Evolutionary conservation across 2,797 vertebrate genomes (phyloP).

Genomic region (Gadopsis bispinosus): DNA sequence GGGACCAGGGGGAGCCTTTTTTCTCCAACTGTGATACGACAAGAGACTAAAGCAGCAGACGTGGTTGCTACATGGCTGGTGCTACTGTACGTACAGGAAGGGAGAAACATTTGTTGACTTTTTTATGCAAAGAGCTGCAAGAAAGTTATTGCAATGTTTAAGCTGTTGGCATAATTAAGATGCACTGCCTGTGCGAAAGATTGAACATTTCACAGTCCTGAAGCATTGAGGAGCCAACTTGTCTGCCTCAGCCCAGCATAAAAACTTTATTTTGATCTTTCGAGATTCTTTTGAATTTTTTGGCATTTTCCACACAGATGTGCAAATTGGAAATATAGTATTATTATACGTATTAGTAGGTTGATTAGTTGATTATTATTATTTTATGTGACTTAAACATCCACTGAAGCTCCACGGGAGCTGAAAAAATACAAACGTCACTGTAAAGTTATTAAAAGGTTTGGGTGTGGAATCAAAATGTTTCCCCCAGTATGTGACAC

Average conservation of each 20-base stretch:
- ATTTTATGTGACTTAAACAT: too few relatives aligned
- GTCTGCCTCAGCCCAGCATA: too few relatives aligned
- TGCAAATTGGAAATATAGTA: too few relatives aligned
- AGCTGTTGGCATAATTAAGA: background rate
- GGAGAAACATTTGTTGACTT: background rate
- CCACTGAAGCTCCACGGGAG: too few relatives aligned
- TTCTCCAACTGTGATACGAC: constrained; percentile 57
- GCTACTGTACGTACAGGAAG: background rate
- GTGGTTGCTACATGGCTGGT: background rate
- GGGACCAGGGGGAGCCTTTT: constrained; percentile 59
- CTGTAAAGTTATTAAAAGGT: constrained; percentile 30
- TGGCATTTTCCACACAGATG: too few relatives aligned
- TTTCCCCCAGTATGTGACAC: constrained; percentile 10
- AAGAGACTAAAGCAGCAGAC: constrained; percentile 49
- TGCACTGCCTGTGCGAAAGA: background rate
- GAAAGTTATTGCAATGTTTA: constrained; percentile 7
- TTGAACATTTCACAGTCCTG: background rate
- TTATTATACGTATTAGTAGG: too few relatives aligned
- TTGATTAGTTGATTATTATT: too few relatives aligned
- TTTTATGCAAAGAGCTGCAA: background rate
- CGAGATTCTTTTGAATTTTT: too few relatives aligned
- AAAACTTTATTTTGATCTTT: too few relatives aligned
- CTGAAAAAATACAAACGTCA: constrained; percentile 1
- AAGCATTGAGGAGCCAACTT: too few relatives aligned
- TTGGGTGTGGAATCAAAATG: constrained; percentile 15